Conservation (phyloP, 1,140 invertebrate species). For the Radopholus similis region DNA sequence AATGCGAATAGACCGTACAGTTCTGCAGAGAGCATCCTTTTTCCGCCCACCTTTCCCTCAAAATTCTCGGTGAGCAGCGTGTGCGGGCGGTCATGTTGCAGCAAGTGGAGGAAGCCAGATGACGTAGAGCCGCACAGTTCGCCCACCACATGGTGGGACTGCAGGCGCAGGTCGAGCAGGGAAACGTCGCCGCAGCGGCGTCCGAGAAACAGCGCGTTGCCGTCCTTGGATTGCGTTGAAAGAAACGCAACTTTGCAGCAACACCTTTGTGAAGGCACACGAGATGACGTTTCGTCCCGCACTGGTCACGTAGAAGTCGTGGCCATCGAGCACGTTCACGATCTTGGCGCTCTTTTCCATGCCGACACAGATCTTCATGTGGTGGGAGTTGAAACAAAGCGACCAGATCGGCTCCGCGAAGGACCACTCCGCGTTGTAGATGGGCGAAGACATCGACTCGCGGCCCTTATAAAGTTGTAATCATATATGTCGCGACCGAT, state of each 20-base stretch:
- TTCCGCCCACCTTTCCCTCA: conserved; percentile 28
- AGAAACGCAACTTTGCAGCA: neutral
- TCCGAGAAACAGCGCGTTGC: conserved; percentile 20
- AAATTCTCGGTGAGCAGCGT: conserved; percentile 26
- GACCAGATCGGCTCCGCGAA: conserved; percentile 24
- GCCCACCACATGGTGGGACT: conserved; percentile 14
- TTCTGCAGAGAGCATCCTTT: neutral
- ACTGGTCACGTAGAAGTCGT: conserved; percentile 22
- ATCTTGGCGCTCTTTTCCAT: conserved; percentile 27
- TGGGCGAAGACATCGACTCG: conserved; percentile 26
- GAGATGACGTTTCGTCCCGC: conserved; percentile 26
- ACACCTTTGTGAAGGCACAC: conserved; percentile 24
- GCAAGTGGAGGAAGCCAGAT: conserved; percentile 17
- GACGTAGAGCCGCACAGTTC: conserved; percentile 22
- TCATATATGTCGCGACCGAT: neutral
- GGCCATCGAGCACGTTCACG: conserved; percentile 21
- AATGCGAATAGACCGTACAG: too few relatives aligned
- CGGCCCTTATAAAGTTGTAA: conserved; percentile 3
- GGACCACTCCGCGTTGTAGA: conserved; percentile 24
- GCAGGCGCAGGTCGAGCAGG: conserved; percentile 18
- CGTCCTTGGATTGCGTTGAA: conserved; percentile 19
- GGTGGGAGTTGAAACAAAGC: conserved; percentile 24
- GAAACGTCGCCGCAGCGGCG: conserved; percentile 21
- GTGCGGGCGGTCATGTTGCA: conserved; percentile 11
- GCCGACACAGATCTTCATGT: conserved; percentile 27